phyloP scores from a whole-genome alignment of 2,797 vertebrate genomes.

The Ciconia nigra region DNA sequence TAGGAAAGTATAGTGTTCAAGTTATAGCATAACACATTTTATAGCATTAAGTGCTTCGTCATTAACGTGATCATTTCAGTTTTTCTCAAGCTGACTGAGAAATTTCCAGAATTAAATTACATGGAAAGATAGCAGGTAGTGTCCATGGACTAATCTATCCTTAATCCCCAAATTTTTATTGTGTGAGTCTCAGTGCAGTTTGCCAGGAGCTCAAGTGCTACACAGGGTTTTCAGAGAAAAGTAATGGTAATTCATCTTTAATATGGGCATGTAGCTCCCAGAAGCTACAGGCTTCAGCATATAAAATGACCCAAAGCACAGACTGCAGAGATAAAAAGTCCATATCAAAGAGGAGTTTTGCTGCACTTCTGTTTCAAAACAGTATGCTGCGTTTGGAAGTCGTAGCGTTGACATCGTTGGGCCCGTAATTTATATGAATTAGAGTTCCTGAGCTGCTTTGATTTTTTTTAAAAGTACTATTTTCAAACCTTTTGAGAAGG shows the following conservation, averaged over 20 bases:
- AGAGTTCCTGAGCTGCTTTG: background rate
- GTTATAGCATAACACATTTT: background rate
- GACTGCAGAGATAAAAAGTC: background rate
- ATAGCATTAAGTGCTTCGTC: background rate
- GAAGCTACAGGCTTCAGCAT: background rate
- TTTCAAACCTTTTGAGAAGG: background rate
- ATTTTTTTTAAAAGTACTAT: background rate
- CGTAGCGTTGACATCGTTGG: background rate
- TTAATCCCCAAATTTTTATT: background rate
- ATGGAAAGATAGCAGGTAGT: background rate
- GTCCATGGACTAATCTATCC: background rate
- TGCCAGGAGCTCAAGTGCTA: background rate
- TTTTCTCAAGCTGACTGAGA: background rate
- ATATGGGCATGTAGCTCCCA: background rate
- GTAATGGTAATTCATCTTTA: slow-evolving; percentile 36
- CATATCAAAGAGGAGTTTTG: background rate
- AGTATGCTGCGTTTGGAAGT: background rate
- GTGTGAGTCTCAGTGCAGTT: background rate
- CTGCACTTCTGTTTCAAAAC: background rate
- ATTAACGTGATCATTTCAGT: background rate
- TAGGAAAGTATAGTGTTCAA: background rate
- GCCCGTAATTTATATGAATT: background rate
- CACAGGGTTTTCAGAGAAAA: slow-evolving; percentile 19
- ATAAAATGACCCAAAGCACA: background rate
- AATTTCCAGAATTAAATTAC: background rate